These are phyloP conservation scores for Drosophila hamatofila DNA, from an alignment of 2,888 invertebrate species.

Conservation along the genomic window DNA sequence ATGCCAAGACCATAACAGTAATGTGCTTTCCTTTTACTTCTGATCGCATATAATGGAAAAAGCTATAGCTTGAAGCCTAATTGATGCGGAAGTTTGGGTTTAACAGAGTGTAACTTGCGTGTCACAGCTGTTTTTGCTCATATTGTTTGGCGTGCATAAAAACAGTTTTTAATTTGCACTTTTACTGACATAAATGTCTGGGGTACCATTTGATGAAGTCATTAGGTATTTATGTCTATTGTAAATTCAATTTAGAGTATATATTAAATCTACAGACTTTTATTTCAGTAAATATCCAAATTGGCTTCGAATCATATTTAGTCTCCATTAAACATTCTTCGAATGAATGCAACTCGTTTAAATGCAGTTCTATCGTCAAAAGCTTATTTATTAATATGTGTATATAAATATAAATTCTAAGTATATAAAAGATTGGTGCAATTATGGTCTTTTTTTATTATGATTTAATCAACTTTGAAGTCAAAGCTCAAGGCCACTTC, in stretches of 20 bases:
- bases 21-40: not conserved
- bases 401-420: too few species aligned
- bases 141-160: not conserved
- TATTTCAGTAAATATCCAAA: not conserved
- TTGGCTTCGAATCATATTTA: fast-evolving
- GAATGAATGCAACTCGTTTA: not conserved
- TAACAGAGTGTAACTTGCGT: not conserved
- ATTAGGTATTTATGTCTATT: too few species aligned
- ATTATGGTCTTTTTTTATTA: too few species aligned
- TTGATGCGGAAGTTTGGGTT: not conserved
- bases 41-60: too few species aligned
- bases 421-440: too few species aligned
- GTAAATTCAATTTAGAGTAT: too few species aligned
- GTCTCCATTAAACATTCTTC: not conserved
- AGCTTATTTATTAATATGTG: too few species aligned
- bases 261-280: not conserved
- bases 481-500: too few species aligned
- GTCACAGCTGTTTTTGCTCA: not conserved
- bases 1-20: not conserved
- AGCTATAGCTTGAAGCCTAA: not conserved
- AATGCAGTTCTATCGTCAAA: too few species aligned
- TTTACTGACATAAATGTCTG: not conserved
- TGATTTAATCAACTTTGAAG: too few species aligned
- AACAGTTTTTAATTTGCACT: not conserved
- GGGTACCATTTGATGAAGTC: not conserved